A percentile compares a stretch with the other conserved stretches of the same genome.
Conservation (phyloP, 2,797 vertebrate genomes). For the Sebastes dallii region DNA sequence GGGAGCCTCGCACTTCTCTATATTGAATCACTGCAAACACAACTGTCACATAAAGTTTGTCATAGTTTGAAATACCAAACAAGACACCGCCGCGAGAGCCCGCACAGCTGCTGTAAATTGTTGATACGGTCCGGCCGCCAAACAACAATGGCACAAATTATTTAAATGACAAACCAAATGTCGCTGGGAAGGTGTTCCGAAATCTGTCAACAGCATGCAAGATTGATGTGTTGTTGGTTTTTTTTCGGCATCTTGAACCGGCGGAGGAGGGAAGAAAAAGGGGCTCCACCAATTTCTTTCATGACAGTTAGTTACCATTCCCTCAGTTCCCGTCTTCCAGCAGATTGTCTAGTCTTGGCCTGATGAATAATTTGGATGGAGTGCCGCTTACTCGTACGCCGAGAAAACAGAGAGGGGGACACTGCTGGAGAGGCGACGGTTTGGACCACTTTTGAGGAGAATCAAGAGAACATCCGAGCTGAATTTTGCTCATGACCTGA, state of each 20-base stretch:
- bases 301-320: slow-evolving; percentile 39
- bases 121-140: slow-evolving; percentile 36
- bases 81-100: background rate
- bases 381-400: background rate
- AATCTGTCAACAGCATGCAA: slow-evolving; percentile 37
- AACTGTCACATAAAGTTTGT: slow-evolving; percentile 58
- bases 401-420: background rate
- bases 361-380: slow-evolving; percentile 54
- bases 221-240: slow-evolving; percentile 43
- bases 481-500: slow-evolving; percentile 50
- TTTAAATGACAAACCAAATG: slow-evolving; percentile 56
- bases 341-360: background rate
- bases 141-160: slow-evolving; percentile 49
- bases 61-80: slow-evolving; percentile 21
- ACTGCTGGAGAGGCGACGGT: background rate
- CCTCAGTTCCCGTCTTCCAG: slow-evolving; percentile 26
- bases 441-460: background rate
- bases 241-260: background rate
- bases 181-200: slow-evolving; percentile 34
- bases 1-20: background rate
- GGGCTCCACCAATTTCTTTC: slow-evolving; percentile 1
- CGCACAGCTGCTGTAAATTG: slow-evolving; percentile 39
- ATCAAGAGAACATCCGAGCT: slow-evolving; percentile 3
- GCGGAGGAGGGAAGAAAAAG: background rate
- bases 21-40: slow-evolving; percentile 46